Conservation (phyloP, 2,888 invertebrate species). For the Drosophila trichaetosa region DNA sequence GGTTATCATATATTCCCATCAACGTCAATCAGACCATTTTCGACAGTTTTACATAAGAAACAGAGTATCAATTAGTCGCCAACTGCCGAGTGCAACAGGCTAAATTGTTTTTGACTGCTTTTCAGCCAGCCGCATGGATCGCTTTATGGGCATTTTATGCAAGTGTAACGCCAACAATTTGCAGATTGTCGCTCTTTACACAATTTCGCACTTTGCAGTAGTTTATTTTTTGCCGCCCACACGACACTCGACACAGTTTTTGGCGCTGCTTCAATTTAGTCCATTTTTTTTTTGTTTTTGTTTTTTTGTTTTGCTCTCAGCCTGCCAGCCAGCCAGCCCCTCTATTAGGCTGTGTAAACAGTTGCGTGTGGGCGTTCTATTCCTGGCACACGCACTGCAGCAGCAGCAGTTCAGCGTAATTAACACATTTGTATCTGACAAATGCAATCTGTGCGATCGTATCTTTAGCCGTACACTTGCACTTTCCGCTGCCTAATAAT, state of each 20-base stretch:
- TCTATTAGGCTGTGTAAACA: conserved; percentile 45
- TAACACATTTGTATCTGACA: conserved; percentile 81
- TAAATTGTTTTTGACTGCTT: not conserved
- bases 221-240: conserved; percentile 61
- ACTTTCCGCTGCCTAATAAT: conserved; percentile 50
- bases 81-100: not conserved
- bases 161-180: conserved; percentile 55
- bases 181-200: conserved; percentile 71
- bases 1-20: not conserved
- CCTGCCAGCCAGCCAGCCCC: not conserved
- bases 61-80: not conserved
- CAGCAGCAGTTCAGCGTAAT: conserved; percentile 59
- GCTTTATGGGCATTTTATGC: conserved; percentile 7
- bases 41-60: not conserved
- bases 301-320: not conserved
- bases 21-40: not conserved
- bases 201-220: conserved; percentile 69
- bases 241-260: conserved; percentile 68
- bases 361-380: conserved; percentile 79
- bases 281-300: conserved; percentile 1
- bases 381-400: conserved; percentile 74
- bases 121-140: conserved; percentile 1
- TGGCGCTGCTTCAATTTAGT: conserved; percentile 38
- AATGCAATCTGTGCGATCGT: conserved; percentile 68
- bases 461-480: conserved; percentile 57